Evolutionary conservation across 1,140 invertebrate species (phyloP), one percentile per base, ranked within the genome.

Genomic region (Calliopsis andreniformis): DNA sequence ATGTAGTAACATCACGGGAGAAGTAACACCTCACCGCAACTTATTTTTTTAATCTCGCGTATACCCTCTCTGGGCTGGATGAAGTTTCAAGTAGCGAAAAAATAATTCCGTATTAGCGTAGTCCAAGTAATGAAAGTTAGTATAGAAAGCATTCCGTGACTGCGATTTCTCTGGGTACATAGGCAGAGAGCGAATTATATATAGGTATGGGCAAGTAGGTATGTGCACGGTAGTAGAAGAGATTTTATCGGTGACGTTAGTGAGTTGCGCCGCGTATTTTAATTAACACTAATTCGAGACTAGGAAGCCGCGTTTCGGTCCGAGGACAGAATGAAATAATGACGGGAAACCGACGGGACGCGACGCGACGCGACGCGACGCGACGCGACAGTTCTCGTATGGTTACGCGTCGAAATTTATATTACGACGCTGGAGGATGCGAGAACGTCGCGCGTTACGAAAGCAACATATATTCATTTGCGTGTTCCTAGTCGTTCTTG

Each of bases 281-380:
- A 83, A 83, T 83, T 83, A 83, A 83, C 70, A 83, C 77, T 83
- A 83, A 83, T 83, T 83, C 82, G 82, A 79, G 80, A 51, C 59
- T 68, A 58, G 61, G 71, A 75, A 79, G 66, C 55, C 67, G 58
- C 77, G 70, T 67, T 72, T 79, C 69, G 67, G 68, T n/a, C 56
- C 51, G 58, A 72, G 55, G 64, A 68, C 78, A 79, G 79, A 79
- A 71, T 76, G 80, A 83, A 83, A 83, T 83, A 82, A 70, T 62
- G 80, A 68, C 76, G 64, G 68, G 1, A 18, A 47, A 28, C 18
- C 42, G n/a, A 28, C 53, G n/a, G n/a, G n/a, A n/a, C n/a, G n/a
- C n/a, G n/a, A 32, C 69, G 58, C 18, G 18, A 18, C 5, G 6
- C 4, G 45, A 8, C 2, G n/a, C 25, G n/a, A 4, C 51, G 35